These are phyloP conservation scores for Anseranas semipalmata DNA, from an alignment of 2,113 vertebrate genomes.

Conservation along the genomic window DNA sequence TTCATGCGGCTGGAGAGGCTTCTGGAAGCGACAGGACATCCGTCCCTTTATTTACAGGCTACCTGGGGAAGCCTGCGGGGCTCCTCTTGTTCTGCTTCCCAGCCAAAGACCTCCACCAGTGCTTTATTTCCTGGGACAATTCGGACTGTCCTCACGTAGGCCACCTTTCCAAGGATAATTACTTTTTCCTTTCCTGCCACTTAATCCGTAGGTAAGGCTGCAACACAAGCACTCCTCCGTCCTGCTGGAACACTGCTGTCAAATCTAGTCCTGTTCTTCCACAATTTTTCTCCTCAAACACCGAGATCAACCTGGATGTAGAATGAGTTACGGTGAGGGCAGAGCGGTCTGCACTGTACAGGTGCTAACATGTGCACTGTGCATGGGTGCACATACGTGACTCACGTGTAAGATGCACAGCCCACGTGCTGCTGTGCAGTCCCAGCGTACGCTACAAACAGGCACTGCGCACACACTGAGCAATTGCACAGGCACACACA, in stretches of 20 bases:
- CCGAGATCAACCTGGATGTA: neutral
- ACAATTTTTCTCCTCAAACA: neutral
- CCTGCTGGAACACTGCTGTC: neutral
- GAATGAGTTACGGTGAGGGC: neutral
- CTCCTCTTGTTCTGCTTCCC: neutral
- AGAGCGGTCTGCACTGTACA: neutral
- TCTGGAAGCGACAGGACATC: neutral
- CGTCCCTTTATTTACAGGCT: fast-evolving
- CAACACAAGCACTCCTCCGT: neutral
- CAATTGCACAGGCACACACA: fast-evolving
- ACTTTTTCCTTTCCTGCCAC: neutral
- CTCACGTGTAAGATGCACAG: neutral
- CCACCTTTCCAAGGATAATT: neutral
- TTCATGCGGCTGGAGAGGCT: neutral
- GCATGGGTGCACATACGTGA: neutral
- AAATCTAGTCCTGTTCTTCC: neutral
- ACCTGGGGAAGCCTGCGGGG: no score
- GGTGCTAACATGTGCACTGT: fast-evolving
- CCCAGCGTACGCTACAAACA: neutral
- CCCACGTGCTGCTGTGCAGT: neutral
- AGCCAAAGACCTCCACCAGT: neutral
- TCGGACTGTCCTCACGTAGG: neutral
- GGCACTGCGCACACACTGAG: neutral
- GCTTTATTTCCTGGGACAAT: neutral
- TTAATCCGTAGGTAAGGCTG: neutral